Conservation (phyloP, 1,140 invertebrate genomes). For the Globodera ellingtonae region DNA sequence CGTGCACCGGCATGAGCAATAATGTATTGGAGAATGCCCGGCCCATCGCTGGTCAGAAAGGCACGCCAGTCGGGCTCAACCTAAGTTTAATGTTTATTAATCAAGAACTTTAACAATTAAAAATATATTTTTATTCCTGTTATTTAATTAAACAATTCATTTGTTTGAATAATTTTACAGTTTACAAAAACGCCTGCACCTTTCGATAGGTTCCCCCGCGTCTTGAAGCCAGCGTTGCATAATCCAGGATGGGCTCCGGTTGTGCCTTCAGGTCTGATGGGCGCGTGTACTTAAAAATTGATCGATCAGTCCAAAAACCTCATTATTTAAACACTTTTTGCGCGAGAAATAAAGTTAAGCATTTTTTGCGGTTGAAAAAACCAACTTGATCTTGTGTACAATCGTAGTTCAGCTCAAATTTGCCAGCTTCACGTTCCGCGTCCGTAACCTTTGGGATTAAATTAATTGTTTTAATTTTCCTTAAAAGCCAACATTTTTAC, state of each 20-base stretch:
- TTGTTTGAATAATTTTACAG: not conserved
- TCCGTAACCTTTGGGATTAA: not conserved
- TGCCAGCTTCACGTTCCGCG: conserved; percentile 1
- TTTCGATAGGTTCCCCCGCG: conserved; percentile 1
- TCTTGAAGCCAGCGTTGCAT: not conserved
- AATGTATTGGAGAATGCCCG: not conserved
- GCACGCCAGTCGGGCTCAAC: conserved; percentile 18
- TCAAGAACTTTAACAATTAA: not conserved
- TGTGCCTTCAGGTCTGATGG: not conserved
- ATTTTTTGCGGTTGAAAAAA: no score
- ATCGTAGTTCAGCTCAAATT: conserved; percentile 4
- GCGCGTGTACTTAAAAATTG: conserved; percentile 4
- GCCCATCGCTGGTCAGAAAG: conserved; percentile 14
- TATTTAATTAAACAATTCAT: no score
- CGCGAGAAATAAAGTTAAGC: no score
- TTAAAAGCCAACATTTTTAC: not conserved
- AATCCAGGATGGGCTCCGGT: not conserved
- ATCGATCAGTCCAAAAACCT: not conserved
- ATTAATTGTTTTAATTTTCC: not conserved
- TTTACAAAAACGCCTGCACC: not conserved
- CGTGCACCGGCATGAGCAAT: conserved; percentile 10
- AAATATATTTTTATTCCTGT: not conserved
- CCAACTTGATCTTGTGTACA: not conserved
- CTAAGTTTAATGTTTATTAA: not conserved
- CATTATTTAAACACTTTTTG: not conserved